Base-by-base conservation (phyloP, 2,113 vertebrate genomes). In the Rhinichthys klamathensis region DNA sequence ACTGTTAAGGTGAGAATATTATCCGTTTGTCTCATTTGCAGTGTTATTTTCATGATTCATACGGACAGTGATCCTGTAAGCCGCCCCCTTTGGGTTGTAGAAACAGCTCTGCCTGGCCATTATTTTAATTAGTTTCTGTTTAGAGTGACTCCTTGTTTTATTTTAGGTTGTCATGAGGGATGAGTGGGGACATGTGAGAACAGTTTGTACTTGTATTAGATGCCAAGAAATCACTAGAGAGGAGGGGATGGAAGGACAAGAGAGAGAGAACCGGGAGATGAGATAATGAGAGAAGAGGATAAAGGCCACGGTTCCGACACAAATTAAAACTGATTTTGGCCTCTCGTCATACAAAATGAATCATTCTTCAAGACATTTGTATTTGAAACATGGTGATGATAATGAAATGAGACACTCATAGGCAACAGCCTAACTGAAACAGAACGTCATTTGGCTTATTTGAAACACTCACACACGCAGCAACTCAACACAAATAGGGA, bases 161-260 rank as follows among this genome's bases (percentile, higher is more conserved):
- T 90, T 91, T 90, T 85, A 89, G 87, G 92, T 90, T 90, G 84
- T 92, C 90, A 89, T 54, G 73, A 90, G 90, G 88, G 88, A 87
- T 86, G 89, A 88, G 91, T 90, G 91, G 91, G 91, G 85, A 87
- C 86, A 90, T 90, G 90, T 89, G 90, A 92, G 91, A 92, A 93
- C 92, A 91, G 90, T 86, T 69, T 91, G 89, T 87, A n/a, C 88
- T 78, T 89, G 61, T 85, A 86, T 12, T 74, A 87, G 82, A 75
- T 67, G n/a, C 80, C 38, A n/a, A 51, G 84, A 65, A 89, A 83
- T 72, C 75, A 73, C 61, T 49, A 27, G 67, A 74, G 70, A 74
- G 88, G 88, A 85, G 51, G 25, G 56, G 23, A 12, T 44, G 70
- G 27, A 82, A 76, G 70, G 69, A 72, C 38, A n/a, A 0, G 21